Evolutionary conservation across 1,140 invertebrate species (phyloP).

Genomic region (Zaprionus lachaisei): DNA sequence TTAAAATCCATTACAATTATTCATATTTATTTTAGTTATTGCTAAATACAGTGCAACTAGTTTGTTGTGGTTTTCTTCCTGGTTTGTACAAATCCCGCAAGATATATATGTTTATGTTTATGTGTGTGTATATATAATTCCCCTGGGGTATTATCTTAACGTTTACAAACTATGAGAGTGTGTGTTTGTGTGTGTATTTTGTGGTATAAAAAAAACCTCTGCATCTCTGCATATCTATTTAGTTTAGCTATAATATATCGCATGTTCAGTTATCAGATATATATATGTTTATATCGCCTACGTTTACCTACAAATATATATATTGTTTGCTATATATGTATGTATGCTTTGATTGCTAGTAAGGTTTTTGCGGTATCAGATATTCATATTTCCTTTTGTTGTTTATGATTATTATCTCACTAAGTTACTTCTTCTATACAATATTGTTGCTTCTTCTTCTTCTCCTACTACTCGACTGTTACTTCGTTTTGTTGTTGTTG

Average conservation of each 20-base stretch:
- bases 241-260: conserved; percentile 57
- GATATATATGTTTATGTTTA: conserved; percentile 8
- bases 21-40: conserved; percentile 28
- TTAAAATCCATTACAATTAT: conserved; percentile 40
- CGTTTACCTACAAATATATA: conserved; percentile 51
- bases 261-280: conserved; percentile 59
- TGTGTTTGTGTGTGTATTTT: conserved; percentile 52
- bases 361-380: conserved; percentile 76
- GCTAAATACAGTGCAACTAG: conserved; percentile 42
- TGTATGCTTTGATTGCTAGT: conserved; percentile 76
- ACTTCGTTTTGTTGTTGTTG: conserved; percentile 34
- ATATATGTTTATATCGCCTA: conserved; percentile 31
- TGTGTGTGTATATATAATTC: conserved; percentile 23
- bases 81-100: conserved; percentile 39
- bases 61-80: conserved; percentile 10
- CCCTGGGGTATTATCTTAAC: conserved; percentile 18
- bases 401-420: conserved; percentile 37
- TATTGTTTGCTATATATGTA: conserved; percentile 33
- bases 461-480: not conserved
- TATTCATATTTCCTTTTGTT: conserved; percentile 12
- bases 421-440: conserved; percentile 45
- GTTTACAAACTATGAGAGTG: conserved; percentile 70
- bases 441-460: conserved; percentile 22
- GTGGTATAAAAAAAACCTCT: conserved; percentile 24
- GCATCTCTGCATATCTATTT: conserved; percentile 44